Conservation (phyloP, 2,888 invertebrate genomes). For the Leptopterna dolabrata region DNA sequence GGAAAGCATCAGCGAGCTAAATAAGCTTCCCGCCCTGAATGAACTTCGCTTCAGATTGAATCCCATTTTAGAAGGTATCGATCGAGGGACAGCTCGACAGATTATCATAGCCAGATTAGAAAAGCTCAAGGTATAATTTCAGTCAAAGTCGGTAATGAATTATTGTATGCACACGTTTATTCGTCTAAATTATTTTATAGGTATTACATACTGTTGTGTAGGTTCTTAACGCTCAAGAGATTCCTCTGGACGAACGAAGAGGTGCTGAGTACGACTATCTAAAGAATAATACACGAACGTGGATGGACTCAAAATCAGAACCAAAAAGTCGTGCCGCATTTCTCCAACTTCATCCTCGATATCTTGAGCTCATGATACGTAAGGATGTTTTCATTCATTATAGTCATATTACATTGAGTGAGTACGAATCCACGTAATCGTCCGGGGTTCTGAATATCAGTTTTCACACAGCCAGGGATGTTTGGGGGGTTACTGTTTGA, state of each 20-base stretch:
- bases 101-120: slow-evolving; percentile 85
- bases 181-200: background rate
- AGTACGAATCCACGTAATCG: too few relatives aligned
- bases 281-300: slow-evolving; percentile 82
- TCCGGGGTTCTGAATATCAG: too few relatives aligned
- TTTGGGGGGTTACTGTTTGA: too few relatives aligned
- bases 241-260: slow-evolving; percentile 77
- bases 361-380: slow-evolving; percentile 80
- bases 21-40: slow-evolving; percentile 77
- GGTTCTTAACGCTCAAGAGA: slow-evolving; percentile 78
- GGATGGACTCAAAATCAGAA: slow-evolving; percentile 72
- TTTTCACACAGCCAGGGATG: too few relatives aligned
- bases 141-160: too few relatives aligned
- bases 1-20: slow-evolving; percentile 84
- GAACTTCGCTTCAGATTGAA: slow-evolving; percentile 79
- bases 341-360: slow-evolving; percentile 79
- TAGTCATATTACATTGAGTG: too few relatives aligned
- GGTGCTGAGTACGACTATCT: slow-evolving; percentile 93
- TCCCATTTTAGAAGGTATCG: slow-evolving; percentile 75
- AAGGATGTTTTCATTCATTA: slow-evolving; percentile 65
- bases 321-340: slow-evolving; percentile 71
- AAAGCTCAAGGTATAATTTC: slow-evolving; percentile 72
- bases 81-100: slow-evolving; percentile 80
- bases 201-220: slow-evolving; percentile 63
- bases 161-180: background rate